Percentiles rank a stretch among this genome's conserved stretches.
Conservation (phyloP, 2,113 vertebrate species). For the Alligator sinensis region DNA sequence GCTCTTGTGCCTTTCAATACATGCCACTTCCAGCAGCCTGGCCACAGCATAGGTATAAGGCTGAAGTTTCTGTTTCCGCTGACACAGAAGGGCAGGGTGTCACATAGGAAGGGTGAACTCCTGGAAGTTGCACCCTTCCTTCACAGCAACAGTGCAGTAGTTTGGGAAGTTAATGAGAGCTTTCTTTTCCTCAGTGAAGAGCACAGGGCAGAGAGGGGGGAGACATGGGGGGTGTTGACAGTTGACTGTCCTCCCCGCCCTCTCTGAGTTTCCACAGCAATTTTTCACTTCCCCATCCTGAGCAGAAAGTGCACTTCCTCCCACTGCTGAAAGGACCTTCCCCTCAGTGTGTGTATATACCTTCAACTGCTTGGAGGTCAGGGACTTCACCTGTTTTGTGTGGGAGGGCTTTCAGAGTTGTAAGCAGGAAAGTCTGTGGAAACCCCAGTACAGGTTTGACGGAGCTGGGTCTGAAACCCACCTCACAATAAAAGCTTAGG, state of each 20-base stretch:
- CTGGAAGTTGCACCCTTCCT: not conserved
- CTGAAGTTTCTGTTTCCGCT: not conserved
- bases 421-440: not conserved
- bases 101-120: not conserved
- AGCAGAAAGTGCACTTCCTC: conserved; percentile 49
- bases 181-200: not conserved
- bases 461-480: not conserved
- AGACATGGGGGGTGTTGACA: not conserved
- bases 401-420: rapidly evolving
- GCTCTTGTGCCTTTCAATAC: not conserved
- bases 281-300: conserved; percentile 66
- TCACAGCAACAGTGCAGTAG: not conserved
- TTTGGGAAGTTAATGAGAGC: not conserved
- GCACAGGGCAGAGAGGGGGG: not conserved
- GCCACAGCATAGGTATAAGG: not conserved
- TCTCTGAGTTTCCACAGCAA: conserved; percentile 35
- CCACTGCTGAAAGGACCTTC: rapidly evolving
- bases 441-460: not conserved
- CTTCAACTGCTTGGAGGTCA: not conserved
- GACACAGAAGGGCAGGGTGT: not conserved
- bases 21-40: not conserved
- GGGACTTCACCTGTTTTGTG: not conserved
- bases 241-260: not conserved
- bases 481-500: not conserved
- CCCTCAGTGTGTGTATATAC: not conserved